These are phyloP conservation scores for Saccostrea cuccullata DNA, from an alignment of 1,140 invertebrate genomes.

Conservation along the genomic window DNA sequence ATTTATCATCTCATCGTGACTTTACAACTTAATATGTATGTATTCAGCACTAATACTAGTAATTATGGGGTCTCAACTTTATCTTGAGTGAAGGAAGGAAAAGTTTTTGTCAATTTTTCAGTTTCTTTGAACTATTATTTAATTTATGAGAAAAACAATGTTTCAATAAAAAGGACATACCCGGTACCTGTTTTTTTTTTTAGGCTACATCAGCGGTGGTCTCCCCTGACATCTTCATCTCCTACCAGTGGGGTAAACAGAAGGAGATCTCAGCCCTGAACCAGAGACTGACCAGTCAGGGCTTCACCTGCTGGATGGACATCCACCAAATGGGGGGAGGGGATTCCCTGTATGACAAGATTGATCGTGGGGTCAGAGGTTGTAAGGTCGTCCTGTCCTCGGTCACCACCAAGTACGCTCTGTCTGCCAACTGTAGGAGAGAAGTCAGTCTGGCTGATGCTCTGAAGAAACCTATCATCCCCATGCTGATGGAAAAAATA, in stretches of 20 bases:
- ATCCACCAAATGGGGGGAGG: conserved; percentile 77
- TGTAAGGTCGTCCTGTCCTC: conserved; percentile 69
- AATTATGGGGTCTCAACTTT: too few species aligned
- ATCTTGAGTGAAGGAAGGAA: too few species aligned
- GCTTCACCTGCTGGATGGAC: conserved; percentile 75
- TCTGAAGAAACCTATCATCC: conserved; percentile 74
- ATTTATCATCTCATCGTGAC: too few species aligned
- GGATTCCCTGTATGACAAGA: conserved; percentile 76
- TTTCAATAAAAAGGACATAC: too few species aligned
- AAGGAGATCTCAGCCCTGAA: conserved; percentile 71
- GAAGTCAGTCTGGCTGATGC: conserved; percentile 75
- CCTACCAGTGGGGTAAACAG: conserved; percentile 77
- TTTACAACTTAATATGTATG: too few species aligned
- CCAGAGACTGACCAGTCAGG: conserved; percentile 63
- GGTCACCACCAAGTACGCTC: conserved; percentile 73
- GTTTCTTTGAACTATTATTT: too few species aligned
- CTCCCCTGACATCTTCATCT: conserved; percentile 72
- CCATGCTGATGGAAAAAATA: conserved; percentile 71
- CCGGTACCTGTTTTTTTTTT: conserved; percentile 26
- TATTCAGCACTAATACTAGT: too few species aligned
- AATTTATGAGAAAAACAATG: too few species aligned
- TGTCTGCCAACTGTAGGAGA: conserved; percentile 74
- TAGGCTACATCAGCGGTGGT: neutral
- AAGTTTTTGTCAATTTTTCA: too few species aligned
- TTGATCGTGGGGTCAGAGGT: conserved; percentile 73